Conservation (phyloP, 2,797 vertebrate species). For the Vultur gryphus region DNA sequence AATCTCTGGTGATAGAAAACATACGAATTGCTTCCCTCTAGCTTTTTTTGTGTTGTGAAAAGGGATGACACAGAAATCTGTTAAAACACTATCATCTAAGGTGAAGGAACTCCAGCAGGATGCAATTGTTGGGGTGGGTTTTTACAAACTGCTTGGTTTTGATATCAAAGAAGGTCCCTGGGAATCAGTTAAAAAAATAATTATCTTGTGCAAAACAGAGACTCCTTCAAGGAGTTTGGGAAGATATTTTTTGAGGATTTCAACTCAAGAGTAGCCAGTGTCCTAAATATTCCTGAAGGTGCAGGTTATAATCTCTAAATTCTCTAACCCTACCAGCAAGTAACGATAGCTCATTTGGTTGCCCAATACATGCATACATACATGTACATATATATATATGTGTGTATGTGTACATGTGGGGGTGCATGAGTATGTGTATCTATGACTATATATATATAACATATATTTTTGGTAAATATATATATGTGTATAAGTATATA, state of each 20-base stretch:
- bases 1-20: not conserved
- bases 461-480: not conserved
- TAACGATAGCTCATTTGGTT: not conserved
- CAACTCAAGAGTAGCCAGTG: not conserved
- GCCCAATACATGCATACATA: not conserved
- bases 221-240: not conserved
- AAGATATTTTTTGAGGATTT: not conserved
- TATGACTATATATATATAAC: not conserved
- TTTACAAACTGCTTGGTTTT: not conserved
- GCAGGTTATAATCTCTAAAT: not conserved
- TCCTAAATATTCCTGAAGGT: not conserved
- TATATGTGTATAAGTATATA: not conserved
- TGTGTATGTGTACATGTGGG: not conserved
- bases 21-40: not conserved
- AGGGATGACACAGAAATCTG: not conserved
- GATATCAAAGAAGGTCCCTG: not conserved
- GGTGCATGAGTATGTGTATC: not conserved
- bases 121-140: not conserved
- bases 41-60: not conserved
- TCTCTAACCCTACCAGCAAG: not conserved
- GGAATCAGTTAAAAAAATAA: not conserved
- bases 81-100: not conserved
- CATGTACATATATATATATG: too few species aligned
- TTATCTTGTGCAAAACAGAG: not conserved
- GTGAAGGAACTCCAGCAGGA: not conserved